These are phyloP conservation scores for Enchytraeus crypticus DNA, from an alignment of 2,888 invertebrate genomes.

Conservation along the genomic window DNA sequence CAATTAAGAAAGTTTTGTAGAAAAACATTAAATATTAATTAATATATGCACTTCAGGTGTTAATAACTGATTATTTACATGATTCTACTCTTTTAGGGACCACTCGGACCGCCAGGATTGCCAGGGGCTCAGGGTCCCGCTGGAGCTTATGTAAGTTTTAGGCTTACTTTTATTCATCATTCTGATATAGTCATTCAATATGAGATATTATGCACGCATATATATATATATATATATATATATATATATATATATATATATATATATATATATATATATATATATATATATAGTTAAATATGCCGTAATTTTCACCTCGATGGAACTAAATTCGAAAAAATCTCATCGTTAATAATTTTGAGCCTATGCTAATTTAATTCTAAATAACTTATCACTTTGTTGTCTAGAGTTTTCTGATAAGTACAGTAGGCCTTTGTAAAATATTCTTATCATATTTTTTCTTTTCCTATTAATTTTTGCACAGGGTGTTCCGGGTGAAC, in stretches of 20 bases:
- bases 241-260: not conserved
- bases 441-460: too few relatives aligned
- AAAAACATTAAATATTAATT: too few relatives aligned
- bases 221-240: not conserved
- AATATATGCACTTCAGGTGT: too few relatives aligned
- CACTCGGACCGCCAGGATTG: conserved; percentile 11
- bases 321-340: not conserved
- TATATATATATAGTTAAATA: too few relatives aligned
- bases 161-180: not conserved
- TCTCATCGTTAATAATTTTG: not conserved
- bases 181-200: not conserved
- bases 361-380: not conserved
- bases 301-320: not conserved
- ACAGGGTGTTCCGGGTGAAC: not conserved
- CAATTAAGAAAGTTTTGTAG: too few relatives aligned
- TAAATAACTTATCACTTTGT: too few relatives aligned
- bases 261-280: not conserved
- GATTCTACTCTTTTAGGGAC: conserved; percentile 10
- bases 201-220: not conserved
- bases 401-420: too few relatives aligned
- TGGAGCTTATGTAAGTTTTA: not conserved
- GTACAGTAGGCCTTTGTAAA: too few relatives aligned
- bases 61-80: too few relatives aligned
- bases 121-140: conserved; percentile 14
- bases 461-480: too few relatives aligned